These are phyloP conservation scores for Pseudobourletiella spinata DNA, from an alignment of 1,140 invertebrate species.

Conservation along the genomic window DNA sequence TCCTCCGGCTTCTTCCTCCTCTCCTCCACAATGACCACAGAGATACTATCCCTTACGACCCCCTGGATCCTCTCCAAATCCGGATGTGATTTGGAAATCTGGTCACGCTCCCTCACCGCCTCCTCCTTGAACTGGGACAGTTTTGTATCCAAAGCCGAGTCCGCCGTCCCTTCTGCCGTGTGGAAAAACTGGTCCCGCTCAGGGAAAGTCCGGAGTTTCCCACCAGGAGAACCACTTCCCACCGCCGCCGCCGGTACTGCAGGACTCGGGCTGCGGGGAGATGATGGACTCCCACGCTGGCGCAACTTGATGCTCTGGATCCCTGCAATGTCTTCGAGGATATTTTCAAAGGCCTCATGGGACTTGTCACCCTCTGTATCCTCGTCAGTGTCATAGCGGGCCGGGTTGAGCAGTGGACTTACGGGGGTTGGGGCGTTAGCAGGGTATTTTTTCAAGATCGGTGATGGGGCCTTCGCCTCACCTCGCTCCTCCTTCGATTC, in stretches of 20 bases:
- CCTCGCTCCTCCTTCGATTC: no score
- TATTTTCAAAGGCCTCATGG: constrained; percentile 31
- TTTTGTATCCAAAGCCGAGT: constrained; percentile 26
- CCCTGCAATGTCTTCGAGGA: constrained; percentile 35
- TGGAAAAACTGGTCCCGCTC: constrained; percentile 30
- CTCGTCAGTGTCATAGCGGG: background rate
- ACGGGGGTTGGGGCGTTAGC: constrained; percentile 14
- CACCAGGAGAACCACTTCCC: constrained; percentile 1
- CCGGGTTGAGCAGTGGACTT: background rate
- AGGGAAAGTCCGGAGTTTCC: constrained; percentile 22
- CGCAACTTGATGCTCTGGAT: constrained; percentile 29
- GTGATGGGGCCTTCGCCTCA: no score
- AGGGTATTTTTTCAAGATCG: constrained; percentile 16
- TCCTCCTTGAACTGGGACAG: constrained; percentile 32
- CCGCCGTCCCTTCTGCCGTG: background rate
- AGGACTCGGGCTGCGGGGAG: background rate
- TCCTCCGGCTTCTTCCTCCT: background rate
- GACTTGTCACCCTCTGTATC: constrained; percentile 2
- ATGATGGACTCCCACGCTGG: background rate
- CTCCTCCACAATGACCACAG: no score
- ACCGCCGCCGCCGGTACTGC: no score
- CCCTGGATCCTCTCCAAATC: constrained; percentile 33
- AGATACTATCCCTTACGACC: constrained; percentile 3
- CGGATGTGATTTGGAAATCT: constrained; percentile 34
- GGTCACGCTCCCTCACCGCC: constrained; percentile 12